phyloP scores from a whole-genome alignment of 2,888 invertebrate species.

The Heliconius sara region DNA sequence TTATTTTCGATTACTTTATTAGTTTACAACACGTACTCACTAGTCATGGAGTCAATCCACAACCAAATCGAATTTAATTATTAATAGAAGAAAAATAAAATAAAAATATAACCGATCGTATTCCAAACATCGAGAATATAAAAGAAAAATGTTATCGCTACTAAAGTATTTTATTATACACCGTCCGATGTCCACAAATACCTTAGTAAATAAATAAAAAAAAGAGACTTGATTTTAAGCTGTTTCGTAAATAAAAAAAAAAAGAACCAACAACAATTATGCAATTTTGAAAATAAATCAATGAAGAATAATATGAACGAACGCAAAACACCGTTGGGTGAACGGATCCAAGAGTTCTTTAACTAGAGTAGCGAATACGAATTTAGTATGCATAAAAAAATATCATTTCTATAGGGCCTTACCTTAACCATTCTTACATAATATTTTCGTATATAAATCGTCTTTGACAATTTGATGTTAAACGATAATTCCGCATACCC shows the following conservation, averaged over 20 bases:
- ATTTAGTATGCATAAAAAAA: conserved; percentile 83
- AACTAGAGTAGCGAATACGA: conserved; percentile 66
- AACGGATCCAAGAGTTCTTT: conserved; percentile 45
- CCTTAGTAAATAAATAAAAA: conserved; percentile 62
- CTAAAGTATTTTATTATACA: conserved; percentile 80
- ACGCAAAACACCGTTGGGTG: conserved; percentile 42
- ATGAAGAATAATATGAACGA: conserved; percentile 54
- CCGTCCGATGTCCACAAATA: conserved; percentile 75
- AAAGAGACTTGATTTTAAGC: conserved; percentile 79
- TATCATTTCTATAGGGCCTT: conserved; percentile 82
- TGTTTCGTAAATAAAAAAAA: conserved; percentile 77
- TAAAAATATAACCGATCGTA: conserved; percentile 24
- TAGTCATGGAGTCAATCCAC: background rate
- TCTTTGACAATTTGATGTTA: conserved; percentile 81
- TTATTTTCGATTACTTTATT: conserved; percentile 17
- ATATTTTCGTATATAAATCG: conserved; percentile 79
- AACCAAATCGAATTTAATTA: background rate
- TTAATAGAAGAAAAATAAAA: background rate
- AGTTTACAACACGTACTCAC: background rate
- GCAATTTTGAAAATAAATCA: conserved; percentile 70
- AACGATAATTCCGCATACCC: conserved; percentile 67
- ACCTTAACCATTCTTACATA: conserved; percentile 80
- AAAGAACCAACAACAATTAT: conserved; percentile 81
- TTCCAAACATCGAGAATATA: conserved; percentile 31
- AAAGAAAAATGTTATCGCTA: conserved; percentile 68